These are phyloP conservation scores for Mnemiopsis leidyi DNA, from an alignment of 37 sponge, comb jelly and placozoan species.

Conservation along the genomic window DNA sequence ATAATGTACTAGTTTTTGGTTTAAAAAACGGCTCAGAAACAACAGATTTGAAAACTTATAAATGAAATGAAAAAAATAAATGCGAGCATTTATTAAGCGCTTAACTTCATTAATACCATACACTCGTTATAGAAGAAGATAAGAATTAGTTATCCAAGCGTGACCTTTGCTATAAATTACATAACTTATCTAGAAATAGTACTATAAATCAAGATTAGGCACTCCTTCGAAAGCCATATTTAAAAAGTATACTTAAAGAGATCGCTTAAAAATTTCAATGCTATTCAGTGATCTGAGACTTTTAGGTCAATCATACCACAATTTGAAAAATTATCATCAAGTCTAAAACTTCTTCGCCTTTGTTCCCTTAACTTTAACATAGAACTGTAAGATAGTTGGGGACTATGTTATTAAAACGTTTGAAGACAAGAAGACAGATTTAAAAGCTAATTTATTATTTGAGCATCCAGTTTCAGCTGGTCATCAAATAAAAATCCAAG, in stretches of 20 bases:
- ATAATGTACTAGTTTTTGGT: too few species aligned
- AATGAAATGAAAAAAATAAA: slow-evolving; percentile 9
- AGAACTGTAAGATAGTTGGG: neutral
- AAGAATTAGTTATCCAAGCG: neutral
- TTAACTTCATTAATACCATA: neutral
- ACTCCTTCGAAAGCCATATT: neutral
- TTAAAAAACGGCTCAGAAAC: too few species aligned
- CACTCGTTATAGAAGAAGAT: neutral
- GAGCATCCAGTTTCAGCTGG: neutral
- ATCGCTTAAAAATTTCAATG: neutral
- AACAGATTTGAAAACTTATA: too few species aligned
- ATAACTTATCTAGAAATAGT: too few species aligned
- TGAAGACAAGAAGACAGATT: neutral
- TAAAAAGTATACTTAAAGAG: neutral
- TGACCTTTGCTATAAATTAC: neutral
- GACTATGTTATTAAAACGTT: neutral
- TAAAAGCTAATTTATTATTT: neutral
- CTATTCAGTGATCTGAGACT: neutral
- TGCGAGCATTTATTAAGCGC: slow-evolving; percentile 6
- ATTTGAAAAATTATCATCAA: neutral
- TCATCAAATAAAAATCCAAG: neutral
- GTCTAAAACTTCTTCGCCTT: neutral
- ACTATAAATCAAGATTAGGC: too few species aligned
- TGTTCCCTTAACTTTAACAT: neutral
- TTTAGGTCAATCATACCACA: neutral